phyloP scores from a whole-genome alignment of 2,113 vertebrate genomes.

The Machaerirhynchus nigripectus region DNA sequence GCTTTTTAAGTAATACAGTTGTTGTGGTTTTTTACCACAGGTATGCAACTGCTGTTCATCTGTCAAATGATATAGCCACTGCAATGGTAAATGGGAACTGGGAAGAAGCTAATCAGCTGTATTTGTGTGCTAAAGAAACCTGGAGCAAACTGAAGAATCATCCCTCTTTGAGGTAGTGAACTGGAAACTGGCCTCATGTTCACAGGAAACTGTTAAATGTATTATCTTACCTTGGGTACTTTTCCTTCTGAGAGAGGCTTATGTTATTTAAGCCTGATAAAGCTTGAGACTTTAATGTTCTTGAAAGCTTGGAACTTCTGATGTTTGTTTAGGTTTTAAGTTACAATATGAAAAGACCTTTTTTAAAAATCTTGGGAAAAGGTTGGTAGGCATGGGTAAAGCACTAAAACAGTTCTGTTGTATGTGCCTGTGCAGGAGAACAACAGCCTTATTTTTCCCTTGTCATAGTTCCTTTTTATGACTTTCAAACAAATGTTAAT shows the following conservation, averaged over 20 bases:
- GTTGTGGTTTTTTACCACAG: constrained; percentile 52
- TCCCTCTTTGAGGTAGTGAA: constrained; percentile 79
- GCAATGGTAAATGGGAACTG: constrained; percentile 84
- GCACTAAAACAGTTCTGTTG: background rate
- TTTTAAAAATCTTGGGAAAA: background rate
- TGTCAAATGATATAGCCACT: constrained; percentile 78
- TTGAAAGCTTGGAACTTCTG: background rate
- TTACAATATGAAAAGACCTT: background rate
- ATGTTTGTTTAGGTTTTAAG: background rate
- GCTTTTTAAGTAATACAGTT: background rate
- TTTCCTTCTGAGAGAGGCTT: background rate
- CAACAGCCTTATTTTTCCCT: background rate
- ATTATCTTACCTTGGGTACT: background rate
- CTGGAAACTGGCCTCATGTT: background rate
- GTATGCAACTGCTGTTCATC: constrained; percentile 80
- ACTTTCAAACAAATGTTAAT: background rate
- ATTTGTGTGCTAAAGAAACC: constrained; percentile 70
- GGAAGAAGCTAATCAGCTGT: constrained; percentile 82
- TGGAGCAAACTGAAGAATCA: constrained; percentile 79
- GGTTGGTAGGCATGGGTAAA: background rate
- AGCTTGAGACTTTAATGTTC: background rate
- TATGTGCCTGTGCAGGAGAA: background rate
- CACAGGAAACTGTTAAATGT: background rate
- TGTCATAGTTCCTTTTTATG: background rate
- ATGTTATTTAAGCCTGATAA: background rate